Evolutionary conservation across 1,140 invertebrate species (phyloP), one percentile per base, ranked within the genome.

Genomic region (Brachystomella parvula): DNA sequence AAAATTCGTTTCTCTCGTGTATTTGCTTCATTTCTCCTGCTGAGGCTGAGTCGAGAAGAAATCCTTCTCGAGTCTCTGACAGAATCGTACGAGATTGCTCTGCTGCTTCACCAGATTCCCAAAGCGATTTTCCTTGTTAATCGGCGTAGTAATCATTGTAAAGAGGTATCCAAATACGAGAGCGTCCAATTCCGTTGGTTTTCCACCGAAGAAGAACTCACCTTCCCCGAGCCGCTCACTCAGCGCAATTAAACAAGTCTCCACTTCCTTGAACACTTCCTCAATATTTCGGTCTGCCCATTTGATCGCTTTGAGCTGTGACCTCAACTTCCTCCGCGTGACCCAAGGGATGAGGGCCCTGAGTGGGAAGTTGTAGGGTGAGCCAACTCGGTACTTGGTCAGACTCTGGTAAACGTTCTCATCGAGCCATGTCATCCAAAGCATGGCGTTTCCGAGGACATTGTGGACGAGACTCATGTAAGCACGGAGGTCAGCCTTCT

Each of bases 131-230:
- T 29, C 3, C 65, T 86, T 87, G 0, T 91, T 90, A 3, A 96
- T 79, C 2, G 83, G 82, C 19, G 89, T 94, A 9, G 93, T 95
- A 19, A 97, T 78, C 64, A 98, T 85, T 0, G 91, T 91, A 74
- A 90, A 94, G n/a, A 98, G 80, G 77, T 98, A 95, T 26, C 94
- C 96, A 82, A 96, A 98, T 0, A 96, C 87, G n/a, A 97, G 78
- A 15, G 94, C 94, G 80, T 99, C 95, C 71, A 98, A 77, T 78
- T 97, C 92, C 26, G 92, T 96, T 2, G 94, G 89, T 66, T 87
- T 79, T 53, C 85, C 81, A 24, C 87, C 86, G 79, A 89, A 92
- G 76, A 96, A 96, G 76, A 84, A 96, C 15, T 85, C 81, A 2
- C 21, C 28, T 24, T 87, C 84, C 19, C 87, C 90, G 0, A 97